These are phyloP conservation scores for Pampus argenteus DNA, from an alignment of 2,797 vertebrate genomes.

Conservation along the genomic window DNA sequence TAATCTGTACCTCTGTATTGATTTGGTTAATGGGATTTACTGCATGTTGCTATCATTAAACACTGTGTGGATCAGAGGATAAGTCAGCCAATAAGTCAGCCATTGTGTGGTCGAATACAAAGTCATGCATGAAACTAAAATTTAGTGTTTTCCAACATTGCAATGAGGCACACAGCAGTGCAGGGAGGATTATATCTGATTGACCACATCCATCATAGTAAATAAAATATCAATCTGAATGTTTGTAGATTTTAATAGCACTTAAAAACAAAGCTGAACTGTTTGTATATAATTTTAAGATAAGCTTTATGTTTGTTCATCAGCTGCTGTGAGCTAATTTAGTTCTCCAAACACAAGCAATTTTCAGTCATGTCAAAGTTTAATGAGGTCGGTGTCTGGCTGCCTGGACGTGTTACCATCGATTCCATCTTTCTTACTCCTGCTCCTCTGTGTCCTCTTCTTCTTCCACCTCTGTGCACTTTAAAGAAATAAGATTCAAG, in stretches of 20 bases:
- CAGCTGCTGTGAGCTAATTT: slow-evolving; percentile 20
- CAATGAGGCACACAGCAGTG: background rate
- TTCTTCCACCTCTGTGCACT: background rate
- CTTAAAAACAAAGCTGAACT: background rate
- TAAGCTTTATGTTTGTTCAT: background rate
- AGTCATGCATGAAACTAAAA: slow-evolving; percentile 9
- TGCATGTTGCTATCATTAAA: background rate
- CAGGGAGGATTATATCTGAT: background rate
- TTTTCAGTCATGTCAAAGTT: slow-evolving; percentile 30
- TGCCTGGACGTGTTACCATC: background rate
- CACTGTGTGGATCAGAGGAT: background rate
- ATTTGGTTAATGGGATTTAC: background rate
- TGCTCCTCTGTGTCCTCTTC: background rate
- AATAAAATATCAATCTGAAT: background rate
- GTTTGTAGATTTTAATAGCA: background rate
- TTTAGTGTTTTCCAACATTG: background rate
- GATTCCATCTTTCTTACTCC: background rate
- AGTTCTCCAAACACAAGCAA: background rate
- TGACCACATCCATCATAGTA: background rate
- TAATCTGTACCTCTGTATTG: background rate
- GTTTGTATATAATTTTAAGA: too few relatives aligned
- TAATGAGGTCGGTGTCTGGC: slow-evolving; percentile 31
- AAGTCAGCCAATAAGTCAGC: background rate
- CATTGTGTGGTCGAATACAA: background rate
- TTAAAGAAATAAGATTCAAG: background rate